These are phyloP conservation scores for Rutpela maculata DNA, from an alignment of 2,888 invertebrate species.

Conservation along the genomic window DNA sequence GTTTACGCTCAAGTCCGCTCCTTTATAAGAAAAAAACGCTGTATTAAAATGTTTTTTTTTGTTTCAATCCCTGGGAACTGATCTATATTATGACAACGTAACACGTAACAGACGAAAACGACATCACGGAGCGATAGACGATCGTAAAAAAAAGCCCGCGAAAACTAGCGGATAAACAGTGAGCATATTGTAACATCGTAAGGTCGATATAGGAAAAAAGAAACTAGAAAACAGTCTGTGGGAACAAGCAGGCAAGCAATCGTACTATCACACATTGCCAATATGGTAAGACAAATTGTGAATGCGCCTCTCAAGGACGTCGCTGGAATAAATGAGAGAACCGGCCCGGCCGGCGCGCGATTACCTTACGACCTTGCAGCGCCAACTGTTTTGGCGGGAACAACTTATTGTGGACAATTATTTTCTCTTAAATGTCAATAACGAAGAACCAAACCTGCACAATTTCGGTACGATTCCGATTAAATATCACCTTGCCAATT, in stretches of 20 bases:
- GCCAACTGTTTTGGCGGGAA: conserved; percentile 34
- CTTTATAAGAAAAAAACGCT: too few species aligned
- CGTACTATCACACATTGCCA: conserved; percentile 22
- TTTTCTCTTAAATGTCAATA: conserved; percentile 30
- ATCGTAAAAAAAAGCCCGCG: neutral
- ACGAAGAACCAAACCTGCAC: neutral
- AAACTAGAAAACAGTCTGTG: conserved; percentile 12
- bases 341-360: conserved; percentile 13
- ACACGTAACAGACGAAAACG: too few species aligned
- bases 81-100: too few species aligned
- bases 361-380: conserved; percentile 26
- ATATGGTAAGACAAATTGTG: conserved; percentile 14
- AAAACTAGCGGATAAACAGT: conserved; percentile 6
- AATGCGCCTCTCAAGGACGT: conserved; percentile 29
- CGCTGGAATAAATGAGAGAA: neutral
- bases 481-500: neutral
- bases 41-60: too few species aligned
- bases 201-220: conserved; percentile 11
- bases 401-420: conserved; percentile 22
- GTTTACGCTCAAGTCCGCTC: too few species aligned
- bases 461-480: neutral
- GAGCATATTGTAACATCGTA: neutral
- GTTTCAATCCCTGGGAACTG: too few species aligned
- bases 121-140: too few species aligned
- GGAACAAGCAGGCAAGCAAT: neutral